Base-by-base conservation (phyloP, 1,140 invertebrate species). In the Drosophila bocki region DNA sequence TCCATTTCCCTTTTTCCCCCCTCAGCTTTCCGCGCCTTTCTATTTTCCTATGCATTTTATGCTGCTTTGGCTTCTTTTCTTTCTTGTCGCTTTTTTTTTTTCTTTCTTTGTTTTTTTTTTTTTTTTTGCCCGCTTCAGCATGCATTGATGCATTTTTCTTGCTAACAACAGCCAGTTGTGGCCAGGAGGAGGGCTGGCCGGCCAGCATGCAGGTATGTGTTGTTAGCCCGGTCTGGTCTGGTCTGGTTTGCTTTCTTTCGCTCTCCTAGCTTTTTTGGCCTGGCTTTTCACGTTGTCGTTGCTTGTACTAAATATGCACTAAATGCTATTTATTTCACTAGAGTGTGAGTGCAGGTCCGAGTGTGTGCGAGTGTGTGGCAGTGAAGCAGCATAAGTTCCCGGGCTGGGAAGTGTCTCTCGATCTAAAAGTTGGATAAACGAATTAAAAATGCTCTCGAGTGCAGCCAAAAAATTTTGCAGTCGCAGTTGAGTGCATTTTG, bases 121-220 rank as follows among this genome's bases (percentile, higher is more conserved):
- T 50, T 19, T 54, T 56, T 79, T 63, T 72, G 53, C 67, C 35
- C 62, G 47, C 67, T 84, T 53, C 81, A 64, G 76, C 82, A 77
- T 83, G 80, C 84, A 87, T 88, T 87, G 84, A 87, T 87, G 78
- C 85, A 82, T 88, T 88, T 90, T 90, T 88, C 85, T 84, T 88
- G 86, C 84, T 83, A 80, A 84, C 81, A 87, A 78, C 78, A 75
- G 67, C 33, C 54, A 51, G 60, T 56, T 61, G 37, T 58, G 60
- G 41, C 19, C 56, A 42, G 45, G 11, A 22, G 22, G 33, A 33
- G 59, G 42, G 26, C 47, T n/a, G 45, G 42, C 51, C 35, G 15
- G 47, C 47, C 47, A 56, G 53, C 53, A 54, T 80, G 72, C 71
- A 82, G 84, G 84, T 78, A 78, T 78, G 75, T 39, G 53, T 71